These are phyloP conservation scores for Trachemys scripta DNA, from an alignment of 2,113 vertebrate genomes.

Conservation along the genomic window DNA sequence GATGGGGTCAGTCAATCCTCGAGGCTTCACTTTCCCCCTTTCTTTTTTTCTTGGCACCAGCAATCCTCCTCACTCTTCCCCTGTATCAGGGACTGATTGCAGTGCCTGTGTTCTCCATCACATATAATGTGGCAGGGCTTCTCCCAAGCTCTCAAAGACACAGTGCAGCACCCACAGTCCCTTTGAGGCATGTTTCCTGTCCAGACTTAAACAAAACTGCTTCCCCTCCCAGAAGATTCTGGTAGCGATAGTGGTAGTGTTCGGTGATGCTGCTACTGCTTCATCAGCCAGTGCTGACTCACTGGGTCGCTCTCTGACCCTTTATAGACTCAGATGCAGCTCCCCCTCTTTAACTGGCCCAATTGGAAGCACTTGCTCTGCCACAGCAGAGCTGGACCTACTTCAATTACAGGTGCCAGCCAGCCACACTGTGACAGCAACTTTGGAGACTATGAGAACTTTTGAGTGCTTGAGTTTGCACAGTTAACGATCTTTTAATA, in stretches of 20 bases:
- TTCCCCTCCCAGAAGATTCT: not conserved
- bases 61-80: not conserved
- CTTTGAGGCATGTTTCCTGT: not conserved
- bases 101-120: not conserved
- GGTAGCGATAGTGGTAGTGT: not conserved
- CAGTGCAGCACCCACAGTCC: too few relatives aligned
- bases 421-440: not conserved
- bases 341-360: not conserved
- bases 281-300: not conserved
- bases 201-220: not conserved
- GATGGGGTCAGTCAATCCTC: not conserved
- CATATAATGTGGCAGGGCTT: not conserved
- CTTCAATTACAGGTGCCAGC: not conserved
- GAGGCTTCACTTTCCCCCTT: not conserved
- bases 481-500: not conserved
- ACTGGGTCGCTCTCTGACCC: not conserved
- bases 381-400: not conserved
- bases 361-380: not conserved
- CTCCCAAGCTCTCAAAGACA: not conserved
- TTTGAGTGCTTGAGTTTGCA: slow-evolving; percentile 11
- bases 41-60: not conserved
- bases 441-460: not conserved
- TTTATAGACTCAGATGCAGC: not conserved
- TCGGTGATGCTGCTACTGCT: too few relatives aligned
- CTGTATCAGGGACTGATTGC: not conserved